Evolutionary conservation across 2,797 vertebrate genomes (phyloP).

Genomic region (Sarcophilus harrisii): DNA sequence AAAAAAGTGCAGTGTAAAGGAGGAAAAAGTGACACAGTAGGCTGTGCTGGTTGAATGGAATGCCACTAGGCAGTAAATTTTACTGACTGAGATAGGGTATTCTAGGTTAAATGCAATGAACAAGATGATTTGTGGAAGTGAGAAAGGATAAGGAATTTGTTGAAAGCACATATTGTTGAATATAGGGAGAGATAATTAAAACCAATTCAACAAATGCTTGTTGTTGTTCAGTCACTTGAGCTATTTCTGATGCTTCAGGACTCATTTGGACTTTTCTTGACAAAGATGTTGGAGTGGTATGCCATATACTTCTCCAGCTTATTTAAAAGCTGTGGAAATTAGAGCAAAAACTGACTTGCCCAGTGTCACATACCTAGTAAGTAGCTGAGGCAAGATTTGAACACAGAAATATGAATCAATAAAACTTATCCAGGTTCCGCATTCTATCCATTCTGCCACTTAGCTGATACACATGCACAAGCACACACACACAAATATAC

Average conservation of each 20-base stretch:
- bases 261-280: no score
- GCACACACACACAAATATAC: not conserved
- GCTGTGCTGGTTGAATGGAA: not conserved
- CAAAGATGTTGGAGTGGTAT: no score
- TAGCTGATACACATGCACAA: no score
- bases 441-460: no score
- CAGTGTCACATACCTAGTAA: no score
- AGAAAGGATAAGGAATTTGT: not conserved
- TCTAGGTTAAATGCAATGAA: not conserved
- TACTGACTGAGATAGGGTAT: not conserved
- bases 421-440: no score
- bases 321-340: no score
- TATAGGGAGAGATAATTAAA: not conserved
- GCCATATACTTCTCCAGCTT: no score
- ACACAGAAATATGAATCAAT: no score
- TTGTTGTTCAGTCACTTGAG: not conserved
- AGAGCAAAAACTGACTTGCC: no score
- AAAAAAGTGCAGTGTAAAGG: not conserved
- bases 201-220: not conserved
- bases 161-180: not conserved
- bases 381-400: no score
- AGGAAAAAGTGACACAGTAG: not conserved
- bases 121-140: not conserved
- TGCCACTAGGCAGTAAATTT: not conserved
- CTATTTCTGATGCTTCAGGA: no score